Evolutionary conservation across 2,888 invertebrate genomes (phyloP).

Genomic region (Zelleria hepariella): DNA sequence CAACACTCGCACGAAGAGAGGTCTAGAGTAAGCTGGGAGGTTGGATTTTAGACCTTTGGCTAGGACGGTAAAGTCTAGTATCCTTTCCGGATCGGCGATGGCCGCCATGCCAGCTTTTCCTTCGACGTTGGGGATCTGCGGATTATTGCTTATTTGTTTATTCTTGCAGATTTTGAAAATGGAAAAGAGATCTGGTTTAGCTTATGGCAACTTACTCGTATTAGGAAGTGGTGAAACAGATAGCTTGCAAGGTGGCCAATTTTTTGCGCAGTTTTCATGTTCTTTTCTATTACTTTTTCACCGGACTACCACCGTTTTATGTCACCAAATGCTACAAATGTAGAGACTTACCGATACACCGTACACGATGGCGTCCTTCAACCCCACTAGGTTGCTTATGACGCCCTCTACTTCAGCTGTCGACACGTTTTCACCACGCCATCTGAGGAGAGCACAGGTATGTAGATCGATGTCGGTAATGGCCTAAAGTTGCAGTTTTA

Average conservation of each 20-base stretch:
- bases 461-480: no score
- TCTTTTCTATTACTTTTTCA: no score
- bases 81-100: conserved; percentile 80
- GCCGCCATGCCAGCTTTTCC: conserved; percentile 97
- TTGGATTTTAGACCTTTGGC: conserved; percentile 54
- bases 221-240: no score
- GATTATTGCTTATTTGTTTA: no score
- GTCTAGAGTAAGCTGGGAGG: conserved; percentile 87
- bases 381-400: conserved; percentile 81
- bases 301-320: neutral
- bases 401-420: conserved; percentile 96
- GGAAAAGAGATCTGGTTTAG: no score
- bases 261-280: no score
- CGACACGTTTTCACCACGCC: conserved; percentile 98
- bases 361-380: conserved; percentile 89
- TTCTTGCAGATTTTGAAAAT: no score
- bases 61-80: conserved; percentile 72
- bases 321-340: neutral
- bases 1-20: conserved; percentile 87
- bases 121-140: conserved; percentile 83
- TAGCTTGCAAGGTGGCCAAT: no score
- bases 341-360: conserved; percentile 82
- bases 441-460: conserved; percentile 71
- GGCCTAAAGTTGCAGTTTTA: no score
- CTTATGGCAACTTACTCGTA: no score